Evolutionary conservation across 2,888 invertebrate species (phyloP).

Genomic region (Cerceris rybyensis): DNA sequence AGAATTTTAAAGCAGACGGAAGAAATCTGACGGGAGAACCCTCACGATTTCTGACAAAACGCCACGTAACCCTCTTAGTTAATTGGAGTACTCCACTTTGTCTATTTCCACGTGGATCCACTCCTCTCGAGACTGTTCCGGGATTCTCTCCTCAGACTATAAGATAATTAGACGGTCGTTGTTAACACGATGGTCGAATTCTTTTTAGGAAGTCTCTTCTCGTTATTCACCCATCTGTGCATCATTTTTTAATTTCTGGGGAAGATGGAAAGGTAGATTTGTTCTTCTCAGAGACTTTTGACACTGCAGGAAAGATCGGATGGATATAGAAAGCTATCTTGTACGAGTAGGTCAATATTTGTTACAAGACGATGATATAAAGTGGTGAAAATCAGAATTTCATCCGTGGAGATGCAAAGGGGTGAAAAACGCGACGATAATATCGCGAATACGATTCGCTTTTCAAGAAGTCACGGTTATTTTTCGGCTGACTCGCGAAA

Average conservation of each 20-base stretch:
- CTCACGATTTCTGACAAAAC: slow-evolving; percentile 22
- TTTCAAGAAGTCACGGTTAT: slow-evolving; percentile 13
- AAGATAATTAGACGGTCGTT: slow-evolving; percentile 58
- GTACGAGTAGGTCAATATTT: slow-evolving; percentile 49
- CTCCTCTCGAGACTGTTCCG: slow-evolving; percentile 43
- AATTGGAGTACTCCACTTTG: slow-evolving; percentile 57
- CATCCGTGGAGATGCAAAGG: slow-evolving; percentile 17
- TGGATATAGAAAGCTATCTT: slow-evolving; percentile 25
- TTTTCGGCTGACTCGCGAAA: slow-evolving; percentile 56
- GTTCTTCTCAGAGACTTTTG: slow-evolving; percentile 35
- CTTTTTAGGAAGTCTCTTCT: too few relatives aligned
- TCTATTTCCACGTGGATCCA: slow-evolving; percentile 43
- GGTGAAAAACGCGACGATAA: slow-evolving; percentile 12
- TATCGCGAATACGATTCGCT: slow-evolving; percentile 26
- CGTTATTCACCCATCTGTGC: too few relatives aligned
- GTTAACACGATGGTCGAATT: slow-evolving; percentile 41
- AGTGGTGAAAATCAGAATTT: slow-evolving; percentile 24
- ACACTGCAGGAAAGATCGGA: slow-evolving; percentile 9
- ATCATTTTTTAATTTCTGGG: not conserved
- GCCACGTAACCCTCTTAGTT: slow-evolving; percentile 33
- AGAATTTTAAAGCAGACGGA: slow-evolving; percentile 13
- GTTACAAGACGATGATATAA: slow-evolving; percentile 21
- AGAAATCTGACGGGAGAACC: not conserved
- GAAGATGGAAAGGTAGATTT: slow-evolving; percentile 43
- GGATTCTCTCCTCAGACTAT: slow-evolving; percentile 31